These are phyloP conservation scores for Melanotaenia pygmaea DNA, from an alignment of 2,797 vertebrate genomes.

Conservation along the genomic window DNA sequence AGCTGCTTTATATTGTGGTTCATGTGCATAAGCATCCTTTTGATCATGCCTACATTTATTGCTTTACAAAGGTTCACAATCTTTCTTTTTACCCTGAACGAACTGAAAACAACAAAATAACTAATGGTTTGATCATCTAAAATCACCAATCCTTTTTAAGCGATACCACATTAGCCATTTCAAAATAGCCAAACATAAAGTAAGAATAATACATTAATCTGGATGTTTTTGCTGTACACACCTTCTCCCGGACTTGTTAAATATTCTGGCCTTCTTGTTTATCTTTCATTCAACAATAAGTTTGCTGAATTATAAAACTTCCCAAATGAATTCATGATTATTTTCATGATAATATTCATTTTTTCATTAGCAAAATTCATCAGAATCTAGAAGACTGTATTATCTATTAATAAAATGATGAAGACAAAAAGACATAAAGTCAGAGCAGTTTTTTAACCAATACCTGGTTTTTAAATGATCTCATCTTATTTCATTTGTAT, in stretches of 20 bases:
- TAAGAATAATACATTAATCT: background rate
- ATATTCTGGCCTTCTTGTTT: no score
- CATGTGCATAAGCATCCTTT: background rate
- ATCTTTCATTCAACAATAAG: no score
- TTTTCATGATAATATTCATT: background rate
- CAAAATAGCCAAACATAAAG: background rate
- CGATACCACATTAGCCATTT: background rate
- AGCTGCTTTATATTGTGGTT: background rate
- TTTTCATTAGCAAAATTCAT: background rate
- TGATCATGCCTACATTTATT: background rate
- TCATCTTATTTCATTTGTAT: background rate
- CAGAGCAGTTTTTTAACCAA: no score
- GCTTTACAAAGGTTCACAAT: background rate
- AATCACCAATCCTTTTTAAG: background rate
- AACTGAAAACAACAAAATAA: background rate
- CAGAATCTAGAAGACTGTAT: background rate
- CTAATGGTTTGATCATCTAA: background rate
- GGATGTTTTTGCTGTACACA: background rate
- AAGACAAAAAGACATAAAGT: background rate
- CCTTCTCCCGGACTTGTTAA: background rate
- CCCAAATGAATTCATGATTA: background rate
- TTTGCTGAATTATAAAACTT: no score
- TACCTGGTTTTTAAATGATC: background rate
- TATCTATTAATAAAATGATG: background rate
- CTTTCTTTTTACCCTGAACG: background rate